A percentile compares a stretch with the other conserved stretches of the same genome.
These are phyloP conservation scores for Hemibagrus wyckioides DNA, from an alignment of 2,113 vertebrate genomes.

Conservation along the genomic window DNA sequence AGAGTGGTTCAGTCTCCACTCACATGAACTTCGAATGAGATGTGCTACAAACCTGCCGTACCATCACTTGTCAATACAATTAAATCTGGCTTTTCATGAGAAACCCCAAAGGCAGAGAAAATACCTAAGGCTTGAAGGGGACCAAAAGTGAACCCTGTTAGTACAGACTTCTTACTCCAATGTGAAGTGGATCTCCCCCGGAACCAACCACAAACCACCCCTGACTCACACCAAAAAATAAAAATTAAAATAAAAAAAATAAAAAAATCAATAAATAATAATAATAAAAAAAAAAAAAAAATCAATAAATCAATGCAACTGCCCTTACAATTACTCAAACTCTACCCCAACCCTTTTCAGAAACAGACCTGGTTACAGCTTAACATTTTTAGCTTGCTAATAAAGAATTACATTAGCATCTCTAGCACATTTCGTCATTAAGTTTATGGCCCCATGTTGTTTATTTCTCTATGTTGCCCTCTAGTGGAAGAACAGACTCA, in stretches of 20 bases:
- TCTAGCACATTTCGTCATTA: background rate
- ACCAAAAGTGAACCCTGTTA: constrained; percentile 4
- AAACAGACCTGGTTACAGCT: background rate
- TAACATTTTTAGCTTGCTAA: background rate
- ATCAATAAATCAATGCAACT: background rate
- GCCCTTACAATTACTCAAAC: background rate
- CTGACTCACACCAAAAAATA: background rate
- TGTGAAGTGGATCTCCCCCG: background rate
- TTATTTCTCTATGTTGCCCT: background rate
- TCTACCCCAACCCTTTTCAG: background rate
- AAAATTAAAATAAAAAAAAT: too few species aligned
- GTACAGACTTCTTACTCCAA: background rate
- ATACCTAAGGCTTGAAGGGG: background rate
- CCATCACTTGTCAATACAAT: constrained; percentile 29
- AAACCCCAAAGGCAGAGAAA: background rate
- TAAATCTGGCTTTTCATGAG: background rate
- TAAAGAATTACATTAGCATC: background rate
- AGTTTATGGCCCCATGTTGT: background rate
- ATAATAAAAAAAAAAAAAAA: too few species aligned
- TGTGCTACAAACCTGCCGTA: constrained; percentile 24
- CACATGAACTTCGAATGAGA: constrained; percentile 4
- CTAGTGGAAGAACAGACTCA: background rate
- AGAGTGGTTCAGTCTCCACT: constrained; percentile 21
- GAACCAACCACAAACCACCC: too few species aligned
- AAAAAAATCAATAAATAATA: too few species aligned